Base-by-base conservation (phyloP, 2,797 vertebrate genomes). In the Paratrypauchen microcephalus region DNA sequence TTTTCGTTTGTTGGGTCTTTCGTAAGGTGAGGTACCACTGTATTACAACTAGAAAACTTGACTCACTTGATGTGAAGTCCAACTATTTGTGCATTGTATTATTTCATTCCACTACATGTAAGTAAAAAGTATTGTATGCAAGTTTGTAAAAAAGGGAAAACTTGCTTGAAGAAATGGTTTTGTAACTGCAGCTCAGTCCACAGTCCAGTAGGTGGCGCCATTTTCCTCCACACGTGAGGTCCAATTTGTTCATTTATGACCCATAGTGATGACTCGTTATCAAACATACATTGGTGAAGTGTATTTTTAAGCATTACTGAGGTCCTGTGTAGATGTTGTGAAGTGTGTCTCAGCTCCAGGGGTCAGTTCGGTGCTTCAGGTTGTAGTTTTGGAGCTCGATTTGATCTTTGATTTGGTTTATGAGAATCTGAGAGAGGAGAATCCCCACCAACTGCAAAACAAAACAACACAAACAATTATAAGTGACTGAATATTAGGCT, bases 321-420 rank as follows among this genome's bases (percentile, higher is more conserved):
- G 19, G 62, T 63, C 13, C 15, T n/a, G 62, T 26, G 13, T 13
- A 41, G 39, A 6, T 26, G 62, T 32, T 7, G 55, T 5, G n/a
- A 28, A 2, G n/a, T 5, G 5, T 32, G 73, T 96, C 30, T 60
- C 93, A 96, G 76, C 90, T 91, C 95, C 95, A 98, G 0, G 92
- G 95, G 76, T 98, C 96, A 0, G 89, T 83, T 5, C 66, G 92
- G 81, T 97, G 97, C 85, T 91, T 92, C 56, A 77, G 60, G 83
- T 92, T 95, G 91, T 98, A 98, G 57, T 92, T 88, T 90, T 97
- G 96, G n/a, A 98, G 94, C 80, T 93, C 91, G 50, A 97, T 89
- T 88, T 99, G 97, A 81, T 98, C 95, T 59, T 92, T 92, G 81
- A 98, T 96, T 90, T 97, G 97, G 88, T 88, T 95, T 79, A 96